Evolutionary conservation across 2,888 invertebrate genomes (phyloP).

Genomic region (Monopis laevigella): DNA sequence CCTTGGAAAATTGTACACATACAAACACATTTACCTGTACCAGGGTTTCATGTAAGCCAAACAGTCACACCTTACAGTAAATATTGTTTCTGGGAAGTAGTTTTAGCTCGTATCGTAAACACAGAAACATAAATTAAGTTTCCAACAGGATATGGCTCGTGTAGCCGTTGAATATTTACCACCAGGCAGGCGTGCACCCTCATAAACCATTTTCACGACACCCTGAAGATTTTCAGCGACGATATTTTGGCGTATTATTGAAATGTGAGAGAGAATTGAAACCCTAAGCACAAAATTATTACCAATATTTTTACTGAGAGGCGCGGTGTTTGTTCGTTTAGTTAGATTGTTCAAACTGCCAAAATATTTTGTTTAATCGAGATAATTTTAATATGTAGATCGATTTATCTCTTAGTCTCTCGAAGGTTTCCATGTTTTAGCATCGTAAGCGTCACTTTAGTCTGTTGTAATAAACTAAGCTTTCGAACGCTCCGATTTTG

Average conservation of each 20-base stretch:
- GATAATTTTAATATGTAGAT: too few species aligned
- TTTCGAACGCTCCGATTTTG: too few species aligned
- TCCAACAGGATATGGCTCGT: constrained; percentile 7
- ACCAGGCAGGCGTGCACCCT: constrained; percentile 2
- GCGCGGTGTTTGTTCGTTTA: too few species aligned
- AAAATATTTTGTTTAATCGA: too few species aligned
- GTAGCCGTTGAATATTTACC: constrained; percentile 11
- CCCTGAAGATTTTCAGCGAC: background rate
- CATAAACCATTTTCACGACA: constrained; percentile 11
- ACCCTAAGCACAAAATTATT: too few species aligned
- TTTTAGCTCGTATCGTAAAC: constrained; percentile 4
- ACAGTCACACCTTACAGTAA: constrained; percentile 7
- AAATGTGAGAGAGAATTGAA: background rate
- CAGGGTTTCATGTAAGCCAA: background rate
- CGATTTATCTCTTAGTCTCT: too few species aligned
- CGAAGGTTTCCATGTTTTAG: too few species aligned
- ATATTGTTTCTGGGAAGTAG: constrained; percentile 4
- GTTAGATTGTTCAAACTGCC: too few species aligned
- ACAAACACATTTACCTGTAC: background rate
- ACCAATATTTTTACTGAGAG: too few species aligned
- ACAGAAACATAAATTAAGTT: constrained; percentile 10
- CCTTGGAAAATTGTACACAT: background rate
- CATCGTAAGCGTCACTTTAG: too few species aligned
- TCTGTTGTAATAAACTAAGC: too few species aligned
- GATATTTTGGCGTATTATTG: constrained; percentile 2